Conservation (phyloP, 30 jellyfish, hydroid and myxozoan species). For the Turritopsis dohrnii region DNA sequence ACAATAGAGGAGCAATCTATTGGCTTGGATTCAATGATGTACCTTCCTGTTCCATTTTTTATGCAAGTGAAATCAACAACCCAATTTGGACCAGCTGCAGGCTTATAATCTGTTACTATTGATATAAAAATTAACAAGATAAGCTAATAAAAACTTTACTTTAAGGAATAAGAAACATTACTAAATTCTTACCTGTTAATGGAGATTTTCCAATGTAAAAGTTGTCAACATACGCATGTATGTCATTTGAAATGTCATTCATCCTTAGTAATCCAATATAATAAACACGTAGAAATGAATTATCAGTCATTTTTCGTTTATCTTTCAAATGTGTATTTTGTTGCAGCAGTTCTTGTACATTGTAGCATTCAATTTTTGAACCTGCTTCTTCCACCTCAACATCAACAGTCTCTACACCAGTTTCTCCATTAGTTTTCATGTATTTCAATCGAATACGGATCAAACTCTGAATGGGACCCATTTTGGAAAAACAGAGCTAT, state of each 20-base stretch:
- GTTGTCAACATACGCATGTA: not conserved
- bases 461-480: constrained; percentile 8
- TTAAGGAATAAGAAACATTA: not conserved
- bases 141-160: not conserved
- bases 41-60: not conserved
- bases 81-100: constrained; percentile 21
- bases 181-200: not conserved
- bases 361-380: not conserved
- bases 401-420: not conserved
- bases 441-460: not conserved
- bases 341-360: not conserved
- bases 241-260: not conserved
- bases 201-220: constrained; percentile 3
- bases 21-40: not conserved
- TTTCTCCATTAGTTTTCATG: not conserved
- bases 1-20: not conserved
- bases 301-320: not conserved
- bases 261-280: not conserved
- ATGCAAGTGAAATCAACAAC: not conserved
- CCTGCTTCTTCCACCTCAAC: not conserved
- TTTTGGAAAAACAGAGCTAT: constrained; percentile 9
- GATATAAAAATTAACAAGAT: not conserved
- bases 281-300: not conserved
- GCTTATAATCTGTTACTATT: not conserved
- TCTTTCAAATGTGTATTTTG: not conserved